phyloP scores from a whole-genome alignment of 1,140 invertebrate species.

The Apis mellifera region DNA sequence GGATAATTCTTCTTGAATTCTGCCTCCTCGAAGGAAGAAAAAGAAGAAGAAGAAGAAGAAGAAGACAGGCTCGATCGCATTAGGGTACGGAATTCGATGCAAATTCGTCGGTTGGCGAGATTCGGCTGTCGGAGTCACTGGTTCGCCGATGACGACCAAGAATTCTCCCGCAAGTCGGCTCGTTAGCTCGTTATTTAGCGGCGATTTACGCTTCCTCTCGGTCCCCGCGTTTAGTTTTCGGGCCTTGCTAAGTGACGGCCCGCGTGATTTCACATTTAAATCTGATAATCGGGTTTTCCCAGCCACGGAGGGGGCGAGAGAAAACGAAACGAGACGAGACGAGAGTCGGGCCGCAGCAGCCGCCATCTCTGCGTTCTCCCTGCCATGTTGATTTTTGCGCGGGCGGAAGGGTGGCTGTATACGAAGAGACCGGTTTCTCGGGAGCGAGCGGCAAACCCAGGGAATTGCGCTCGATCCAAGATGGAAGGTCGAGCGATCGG shows the following conservation, averaged over 20 bases:
- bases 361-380: slow-evolving; percentile 75
- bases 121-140: slow-evolving; percentile 17
- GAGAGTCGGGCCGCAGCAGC: slow-evolving; percentile 40
- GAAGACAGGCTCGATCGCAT: not conserved
- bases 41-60: not conserved
- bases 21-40: no score
- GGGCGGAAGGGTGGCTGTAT: slow-evolving; percentile 26
- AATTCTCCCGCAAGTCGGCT: slow-evolving; percentile 69
- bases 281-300: slow-evolving; percentile 65
- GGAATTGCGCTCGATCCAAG: not conserved
- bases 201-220: slow-evolving; percentile 63
- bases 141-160: slow-evolving; percentile 38
- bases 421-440: not conserved
- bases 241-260: slow-evolving; percentile 43
- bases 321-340: slow-evolving; percentile 18
- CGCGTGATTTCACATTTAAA: slow-evolving; percentile 75
- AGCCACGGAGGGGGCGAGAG: slow-evolving; percentile 3
- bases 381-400: slow-evolving; percentile 78
- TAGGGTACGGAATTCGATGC: slow-evolving; percentile 42
- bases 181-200: slow-evolving; percentile 76
- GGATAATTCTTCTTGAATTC: slow-evolving; percentile 24
- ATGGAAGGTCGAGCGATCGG: not conserved
- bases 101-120: slow-evolving; percentile 45
- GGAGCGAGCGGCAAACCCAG: not conserved
- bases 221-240: slow-evolving; percentile 54